Evolutionary conservation across 2,888 invertebrate species (phyloP).

Genomic region (Rhyacophila evoluta): DNA sequence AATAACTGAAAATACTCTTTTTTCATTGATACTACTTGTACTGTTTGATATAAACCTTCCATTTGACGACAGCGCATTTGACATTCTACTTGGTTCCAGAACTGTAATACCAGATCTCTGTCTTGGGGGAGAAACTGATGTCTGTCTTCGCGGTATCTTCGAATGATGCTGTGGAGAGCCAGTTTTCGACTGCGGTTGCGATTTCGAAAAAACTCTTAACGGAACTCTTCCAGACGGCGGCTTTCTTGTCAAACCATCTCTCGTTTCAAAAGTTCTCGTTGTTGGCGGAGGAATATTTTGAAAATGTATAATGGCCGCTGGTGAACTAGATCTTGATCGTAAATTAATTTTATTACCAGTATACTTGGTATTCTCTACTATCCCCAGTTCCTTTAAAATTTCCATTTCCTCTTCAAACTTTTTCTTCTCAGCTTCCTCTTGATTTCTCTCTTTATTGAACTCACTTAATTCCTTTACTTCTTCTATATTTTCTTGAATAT

Average conservation of each 20-base stretch:
- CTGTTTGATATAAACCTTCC: conserved; percentile 66
- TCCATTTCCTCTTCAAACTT: conserved; percentile 67
- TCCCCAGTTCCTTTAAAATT: conserved; percentile 66
- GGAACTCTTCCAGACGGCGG: conserved; percentile 34
- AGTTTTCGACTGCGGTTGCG: conserved; percentile 66
- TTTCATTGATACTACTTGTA: conserved; percentile 66
- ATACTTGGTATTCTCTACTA: conserved; percentile 63
- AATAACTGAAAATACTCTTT: conserved; percentile 56
- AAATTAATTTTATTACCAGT: conserved; percentile 64
- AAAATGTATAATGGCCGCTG: conserved; percentile 63
- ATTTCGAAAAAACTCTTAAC: conserved; percentile 59
- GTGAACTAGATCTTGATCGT: conserved; percentile 66
- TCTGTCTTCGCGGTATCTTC: conserved; percentile 67
- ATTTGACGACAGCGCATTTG: conserved; percentile 44
- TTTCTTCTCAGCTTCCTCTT: conserved; percentile 65
- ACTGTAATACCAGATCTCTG: conserved; percentile 38
- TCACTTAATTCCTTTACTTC: conserved; percentile 67
- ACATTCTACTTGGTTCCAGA: conserved; percentile 46
- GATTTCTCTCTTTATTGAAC: conserved; percentile 67
- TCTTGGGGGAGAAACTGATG: conserved; percentile 65
- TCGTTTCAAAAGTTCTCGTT: conserved; percentile 37
- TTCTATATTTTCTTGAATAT: conserved; percentile 67
- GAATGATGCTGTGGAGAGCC: conserved; percentile 66
- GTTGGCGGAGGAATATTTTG: conserved; percentile 57
- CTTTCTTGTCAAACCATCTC: conserved; percentile 38